Evolutionary conservation across 2,888 invertebrate species (phyloP), one percentile per base, ranked within the genome.

Genomic region (Glyphotaelius pellucidus): DNA sequence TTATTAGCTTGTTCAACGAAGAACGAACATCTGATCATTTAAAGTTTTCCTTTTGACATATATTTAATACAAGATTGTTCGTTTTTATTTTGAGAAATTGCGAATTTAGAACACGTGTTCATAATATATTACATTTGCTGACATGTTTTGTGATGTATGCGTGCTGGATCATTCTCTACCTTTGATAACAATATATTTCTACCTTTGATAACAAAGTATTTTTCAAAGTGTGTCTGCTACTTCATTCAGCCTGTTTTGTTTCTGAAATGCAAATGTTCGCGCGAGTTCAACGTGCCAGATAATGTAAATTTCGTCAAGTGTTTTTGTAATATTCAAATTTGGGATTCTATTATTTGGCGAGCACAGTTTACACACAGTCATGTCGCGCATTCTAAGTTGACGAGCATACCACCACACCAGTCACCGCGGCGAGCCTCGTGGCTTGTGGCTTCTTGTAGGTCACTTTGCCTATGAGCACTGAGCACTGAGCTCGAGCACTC

Each of bases 261-360:
- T 67, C n/a, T n/a, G 67, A 67, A 32, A 83, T 83, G 83, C 83
- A 83, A 83, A 83, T 83, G 32, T 83, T 83, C 38, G 83, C 32
- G 30, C 35, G 67, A 67, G 88, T 88, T 88, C 88, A 88, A 52
- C 35, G 88, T 88, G 12, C 88, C 52, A 31, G 32, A 52, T 67
- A 67, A 67, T 88, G 88, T 67, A 67, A 88, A 88, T 52, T 52
- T 32, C 87, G 32, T 35, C 32, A 52, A 47, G 88, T 88, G 88
- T 88, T 88, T 30, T 88, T 88, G 88, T 86, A 42, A 42, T 86
- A 86, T 86, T 86, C 86, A 86, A 86, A 86, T 86, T 86, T 42
- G 15, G 81, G 30, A 86, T 15, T 38, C n/a, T 42, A 86, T 86
- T 86, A 42, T 86, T 86, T 86, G 86, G 30, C 19, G 38, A 86